Evolutionary conservation across 2,113 vertebrate genomes (phyloP).

Genomic region (Otolemur garnettii): DNA sequence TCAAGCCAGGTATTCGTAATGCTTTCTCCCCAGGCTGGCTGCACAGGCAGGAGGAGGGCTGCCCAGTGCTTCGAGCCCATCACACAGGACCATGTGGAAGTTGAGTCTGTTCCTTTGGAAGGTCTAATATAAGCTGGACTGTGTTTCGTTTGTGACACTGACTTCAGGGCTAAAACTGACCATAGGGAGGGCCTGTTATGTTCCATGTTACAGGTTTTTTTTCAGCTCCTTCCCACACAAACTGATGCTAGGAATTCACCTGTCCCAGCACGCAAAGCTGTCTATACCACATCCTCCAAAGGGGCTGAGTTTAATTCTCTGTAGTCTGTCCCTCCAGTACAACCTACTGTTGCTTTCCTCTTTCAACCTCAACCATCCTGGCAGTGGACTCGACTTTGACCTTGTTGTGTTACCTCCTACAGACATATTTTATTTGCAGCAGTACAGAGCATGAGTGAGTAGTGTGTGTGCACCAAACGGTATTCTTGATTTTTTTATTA

Average conservation of each 20-base stretch:
- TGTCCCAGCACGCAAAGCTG: not conserved
- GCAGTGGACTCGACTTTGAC: not conserved
- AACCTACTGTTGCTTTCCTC: not conserved
- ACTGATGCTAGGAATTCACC: not conserved
- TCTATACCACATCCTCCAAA: not conserved
- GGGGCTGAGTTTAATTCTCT: not conserved
- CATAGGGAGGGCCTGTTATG: not conserved
- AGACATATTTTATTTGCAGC: not conserved
- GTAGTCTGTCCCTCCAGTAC: not conserved
- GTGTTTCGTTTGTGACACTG: not conserved
- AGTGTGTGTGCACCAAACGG: not conserved
- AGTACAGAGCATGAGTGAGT: not conserved
- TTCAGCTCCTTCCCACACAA: not conserved
- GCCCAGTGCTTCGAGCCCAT: not conserved
- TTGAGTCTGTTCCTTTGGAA: not conserved
- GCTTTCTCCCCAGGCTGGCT: not conserved
- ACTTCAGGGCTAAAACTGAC: not conserved
- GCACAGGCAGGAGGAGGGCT: accelerated
- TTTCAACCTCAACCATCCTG: not conserved
- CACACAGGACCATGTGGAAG: not conserved
- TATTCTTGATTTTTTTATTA: not conserved
- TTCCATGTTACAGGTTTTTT: not conserved
- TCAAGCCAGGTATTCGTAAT: not conserved
- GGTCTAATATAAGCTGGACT: not conserved
- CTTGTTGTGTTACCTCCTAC: not conserved